A percentile compares a stretch with the other conserved stretches of the same genome.
These are phyloP conservation scores for Ooceraea biroi DNA, from an alignment of 1,140 invertebrate species.

Conservation along the genomic window DNA sequence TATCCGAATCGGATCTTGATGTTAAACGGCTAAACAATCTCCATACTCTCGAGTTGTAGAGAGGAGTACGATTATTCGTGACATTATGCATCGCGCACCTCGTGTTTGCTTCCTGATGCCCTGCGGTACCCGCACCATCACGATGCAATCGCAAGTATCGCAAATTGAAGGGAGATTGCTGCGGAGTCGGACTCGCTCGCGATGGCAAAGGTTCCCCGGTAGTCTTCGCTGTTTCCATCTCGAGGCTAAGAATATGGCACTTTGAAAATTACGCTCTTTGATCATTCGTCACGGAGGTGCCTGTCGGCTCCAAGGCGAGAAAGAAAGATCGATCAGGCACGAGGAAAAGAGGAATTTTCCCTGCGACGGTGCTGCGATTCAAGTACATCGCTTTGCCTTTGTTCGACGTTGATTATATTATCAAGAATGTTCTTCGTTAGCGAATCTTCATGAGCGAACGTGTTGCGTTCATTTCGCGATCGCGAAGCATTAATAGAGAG, in stretches of 20 bases:
- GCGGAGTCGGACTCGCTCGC: not conserved
- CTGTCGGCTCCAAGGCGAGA: not conserved
- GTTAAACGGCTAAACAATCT: conserved; percentile 36
- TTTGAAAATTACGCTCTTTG: conserved; percentile 7
- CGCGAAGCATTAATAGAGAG: not conserved
- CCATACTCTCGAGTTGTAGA: conserved; percentile 3
- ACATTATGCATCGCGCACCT: conserved; percentile 1
- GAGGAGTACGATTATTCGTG: conserved; percentile 32
- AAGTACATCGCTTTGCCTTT: too few species aligned
- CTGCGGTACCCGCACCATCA: not conserved
- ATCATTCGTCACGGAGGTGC: not conserved
- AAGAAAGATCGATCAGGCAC: not conserved
- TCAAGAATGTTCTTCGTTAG: not conserved
- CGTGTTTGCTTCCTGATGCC: not conserved
- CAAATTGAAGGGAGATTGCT: conserved; percentile 28
- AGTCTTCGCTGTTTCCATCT: not conserved
- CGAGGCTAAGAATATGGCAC: not conserved
- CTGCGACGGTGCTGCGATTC: too few species aligned
- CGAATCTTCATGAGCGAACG: too few species aligned
- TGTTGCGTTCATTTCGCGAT: not conserved
- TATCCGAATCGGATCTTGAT: not conserved
- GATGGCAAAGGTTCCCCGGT: not conserved
- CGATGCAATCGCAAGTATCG: not conserved
- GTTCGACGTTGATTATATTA: not conserved
- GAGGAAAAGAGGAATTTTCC: not conserved